Base-by-base conservation (phyloP, 2,113 vertebrate genomes). In the Phoxinus phoxinus region DNA sequence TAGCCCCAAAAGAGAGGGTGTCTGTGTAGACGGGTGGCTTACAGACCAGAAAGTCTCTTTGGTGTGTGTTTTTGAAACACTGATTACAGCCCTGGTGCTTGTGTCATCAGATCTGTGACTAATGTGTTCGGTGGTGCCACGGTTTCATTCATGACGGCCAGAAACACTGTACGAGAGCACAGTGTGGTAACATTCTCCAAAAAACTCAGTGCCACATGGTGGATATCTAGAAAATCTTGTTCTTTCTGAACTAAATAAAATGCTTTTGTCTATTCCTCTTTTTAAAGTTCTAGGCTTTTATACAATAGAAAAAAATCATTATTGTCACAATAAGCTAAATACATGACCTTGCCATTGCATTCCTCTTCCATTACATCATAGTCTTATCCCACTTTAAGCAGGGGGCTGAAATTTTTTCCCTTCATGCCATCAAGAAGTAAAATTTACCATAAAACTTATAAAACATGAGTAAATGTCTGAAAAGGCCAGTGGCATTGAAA, bases 71-170 rank as follows among this genome's bases (percentile, higher is more conserved):
- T 32, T 53, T 51, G 17, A 35, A 30, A 85, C 44, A 12, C 84
- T 89, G 88, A 92, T 91, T 90, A 91, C 87, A 91, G 90, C 81
- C 86, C 73, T 88, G 72, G 63, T 17, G 21, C 84, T 81, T 73
- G 82, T 69, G 76, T 90, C 90, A 84, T 86, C 81, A 53, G 25
- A 85, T 78, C 71, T 65, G 78, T 87, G 81, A 74, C 48, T 86
- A 27, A 84, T 87, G 51, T 85, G 76, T 90, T 90, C 82, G 65
- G 30, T 88, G 87, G 88, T 89, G 90, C 84, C 89, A 83, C 81
- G 21, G 59, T 72, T 73, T 72, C 9, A 41, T 72, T 25, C 71
- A 73, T 46, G n/a, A 25, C 2, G 12, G n/a, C 23, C 41, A 74
- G 71, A 74, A 74, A 74, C 41, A 27, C 71, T 27, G n/a, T 25